Conservation (phyloP, 1,140 invertebrate species). For the Drosophila asahinai region DNA sequence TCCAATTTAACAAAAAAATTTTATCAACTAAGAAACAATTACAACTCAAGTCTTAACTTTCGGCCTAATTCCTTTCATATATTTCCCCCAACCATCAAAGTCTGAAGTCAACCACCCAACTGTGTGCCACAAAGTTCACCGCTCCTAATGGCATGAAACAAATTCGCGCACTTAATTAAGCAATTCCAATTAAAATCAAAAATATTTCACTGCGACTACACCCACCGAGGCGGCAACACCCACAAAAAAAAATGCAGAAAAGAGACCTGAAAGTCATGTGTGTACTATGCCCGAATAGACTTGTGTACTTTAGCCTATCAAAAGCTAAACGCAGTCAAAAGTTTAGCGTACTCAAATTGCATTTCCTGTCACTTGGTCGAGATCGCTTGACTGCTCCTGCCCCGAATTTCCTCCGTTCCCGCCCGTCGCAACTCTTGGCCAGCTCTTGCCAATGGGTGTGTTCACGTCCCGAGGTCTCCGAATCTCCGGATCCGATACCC, state of each 20-base stretch:
- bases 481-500: constrained; percentile 39
- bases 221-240: constrained; percentile 63
- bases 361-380: constrained; percentile 77
- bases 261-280: constrained; percentile 35
- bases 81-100: constrained; percentile 12
- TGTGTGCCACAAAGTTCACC: constrained; percentile 29
- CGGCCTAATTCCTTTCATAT: constrained; percentile 4
- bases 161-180: constrained; percentile 69
- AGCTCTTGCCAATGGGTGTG: constrained; percentile 52
- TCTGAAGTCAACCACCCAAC: constrained; percentile 27
- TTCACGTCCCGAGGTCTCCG: constrained; percentile 46
- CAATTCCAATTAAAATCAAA: constrained; percentile 70
- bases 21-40: not conserved
- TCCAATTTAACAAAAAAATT: not conserved
- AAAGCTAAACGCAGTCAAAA: constrained; percentile 77
- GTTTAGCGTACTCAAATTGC: constrained; percentile 74
- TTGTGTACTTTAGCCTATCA: constrained; percentile 74
- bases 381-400: constrained; percentile 54
- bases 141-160: constrained; percentile 25
- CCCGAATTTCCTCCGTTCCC: constrained; percentile 44
- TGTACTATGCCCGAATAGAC: constrained; percentile 40
- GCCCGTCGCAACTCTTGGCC: constrained; percentile 9
- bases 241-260: constrained; percentile 27
- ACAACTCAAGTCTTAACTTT: not conserved
- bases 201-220: constrained; percentile 55